Evolutionary conservation across 2,888 invertebrate genomes (phyloP).

Genomic region (Campoplex nolae): DNA sequence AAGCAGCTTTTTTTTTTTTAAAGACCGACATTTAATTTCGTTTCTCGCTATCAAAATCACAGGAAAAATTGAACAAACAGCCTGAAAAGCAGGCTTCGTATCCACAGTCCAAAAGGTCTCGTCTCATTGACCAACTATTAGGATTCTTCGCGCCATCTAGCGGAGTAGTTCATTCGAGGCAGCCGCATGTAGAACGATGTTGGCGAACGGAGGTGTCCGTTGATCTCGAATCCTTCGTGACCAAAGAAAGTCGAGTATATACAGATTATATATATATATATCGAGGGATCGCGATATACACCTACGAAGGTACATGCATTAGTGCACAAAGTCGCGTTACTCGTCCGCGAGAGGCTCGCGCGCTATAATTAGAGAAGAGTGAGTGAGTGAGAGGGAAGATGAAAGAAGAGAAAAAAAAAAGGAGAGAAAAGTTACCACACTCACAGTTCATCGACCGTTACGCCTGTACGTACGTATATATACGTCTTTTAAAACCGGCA

Average conservation of each 20-base stretch:
- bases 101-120: too few species aligned
- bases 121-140: not conserved
- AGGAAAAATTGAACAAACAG: too few species aligned
- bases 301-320: slow-evolving; percentile 33
- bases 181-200: not conserved
- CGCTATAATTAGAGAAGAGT: slow-evolving; percentile 70
- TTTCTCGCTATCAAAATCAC: too few species aligned
- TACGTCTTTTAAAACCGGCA: slow-evolving; percentile 54
- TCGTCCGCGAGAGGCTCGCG: slow-evolving; percentile 52
- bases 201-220: slow-evolving; percentile 3
- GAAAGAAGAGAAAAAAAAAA: not conserved
- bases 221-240: slow-evolving; percentile 46
- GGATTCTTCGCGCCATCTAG: not conserved
- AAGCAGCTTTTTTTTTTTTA: too few species aligned
- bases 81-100: too few species aligned
- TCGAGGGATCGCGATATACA: slow-evolving; percentile 25
- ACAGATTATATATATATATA: not conserved
- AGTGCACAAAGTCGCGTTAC: slow-evolving; percentile 65
- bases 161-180: not conserved
- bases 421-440: slow-evolving; percentile 69
- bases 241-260: slow-evolving; percentile 63
- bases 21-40: too few species aligned
- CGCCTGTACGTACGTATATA: slow-evolving; percentile 67
- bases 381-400: slow-evolving; percentile 54
- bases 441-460: slow-evolving; percentile 73